A percentile compares a stretch with the other conserved stretches of the same genome.
These are phyloP conservation scores for Volucella inanis DNA, from an alignment of 2,888 invertebrate genomes.

Conservation along the genomic window DNA sequence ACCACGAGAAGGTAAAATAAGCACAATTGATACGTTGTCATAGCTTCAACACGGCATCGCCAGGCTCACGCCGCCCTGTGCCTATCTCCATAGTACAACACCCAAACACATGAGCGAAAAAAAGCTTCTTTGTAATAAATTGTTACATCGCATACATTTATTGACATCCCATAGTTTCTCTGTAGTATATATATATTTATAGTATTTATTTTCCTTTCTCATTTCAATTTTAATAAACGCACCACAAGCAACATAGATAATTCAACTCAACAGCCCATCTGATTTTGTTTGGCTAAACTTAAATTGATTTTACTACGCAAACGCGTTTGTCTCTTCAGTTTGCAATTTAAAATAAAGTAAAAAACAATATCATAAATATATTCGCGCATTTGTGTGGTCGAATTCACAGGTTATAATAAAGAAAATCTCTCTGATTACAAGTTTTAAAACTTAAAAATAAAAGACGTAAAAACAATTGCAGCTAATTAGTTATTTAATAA, in stretches of 20 bases:
- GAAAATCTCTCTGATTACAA: constrained; percentile 50
- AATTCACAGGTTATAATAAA: constrained; percentile 42
- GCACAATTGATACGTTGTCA: too few species aligned
- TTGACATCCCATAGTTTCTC: constrained; percentile 46
- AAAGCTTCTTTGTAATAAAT: neutral
- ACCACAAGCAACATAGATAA: constrained; percentile 26
- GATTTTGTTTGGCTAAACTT: constrained; percentile 22
- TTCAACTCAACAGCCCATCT: neutral
- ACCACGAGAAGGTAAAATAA: too few species aligned
- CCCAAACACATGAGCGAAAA: neutral
- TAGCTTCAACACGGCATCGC: too few species aligned
- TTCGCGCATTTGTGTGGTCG: constrained; percentile 7
- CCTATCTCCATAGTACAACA: neutral
- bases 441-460: constrained; percentile 42
- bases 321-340: constrained; percentile 30
- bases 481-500: constrained; percentile 85
- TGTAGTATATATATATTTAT: constrained; percentile 56
- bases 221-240: constrained; percentile 27
- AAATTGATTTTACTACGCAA: constrained; percentile 37
- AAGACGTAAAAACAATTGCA: constrained; percentile 41
- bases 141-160: constrained; percentile 65
- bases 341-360: constrained; percentile 32
- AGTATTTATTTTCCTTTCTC: constrained; percentile 32
- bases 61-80: too few species aligned
- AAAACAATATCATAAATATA: constrained; percentile 22